Evolutionary conservation across 2,888 invertebrate species (phyloP), one percentile per base, ranked within the genome.

Genomic region (Corbicula japonica): DNA sequence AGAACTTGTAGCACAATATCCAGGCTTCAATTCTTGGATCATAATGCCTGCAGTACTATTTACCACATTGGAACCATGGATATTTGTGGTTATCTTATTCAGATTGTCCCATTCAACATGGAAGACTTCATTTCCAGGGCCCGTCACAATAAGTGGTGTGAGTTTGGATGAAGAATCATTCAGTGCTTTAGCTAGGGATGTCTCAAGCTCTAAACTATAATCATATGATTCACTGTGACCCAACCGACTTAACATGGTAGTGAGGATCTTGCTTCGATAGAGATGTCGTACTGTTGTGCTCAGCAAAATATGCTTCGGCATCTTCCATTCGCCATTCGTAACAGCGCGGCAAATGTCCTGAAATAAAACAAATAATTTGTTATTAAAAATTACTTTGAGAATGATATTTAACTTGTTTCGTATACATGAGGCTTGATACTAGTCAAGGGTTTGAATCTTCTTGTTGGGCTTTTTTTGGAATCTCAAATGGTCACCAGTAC

Each of bases 321-420:
- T 26, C 54, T 82, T 81, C 80, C 76, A 78, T 26, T 72, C 46
- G 10, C 79, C 80, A 68, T 75, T 69, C 32, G 76, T 79, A 18
- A 66, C 85, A 48, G 76, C 83, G n/a, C 81, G 48, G 58, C 83
- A 84, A 8, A 84, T 74, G 48, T 80, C 79, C 61, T 84, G 77
- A 1, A n/a, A n/a, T n/a, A n/a, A n/a, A n/a, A n/a, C n/a, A n/a
- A n/a, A n/a, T n/a, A n/a, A n/a, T n/a, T n/a, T n/a, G n/a, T n/a
- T n/a, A n/a, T n/a, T n/a, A n/a, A n/a, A n/a, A n/a, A n/a, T n/a
- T n/a, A n/a, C n/a, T n/a, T n/a, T n/a, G n/a, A n/a, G n/a, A n/a
- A n/a, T n/a, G n/a, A n/a, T n/a, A n/a, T n/a, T n/a, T n/a, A n/a
- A n/a, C n/a, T n/a, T n/a, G n/a, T n/a, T n/a, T n/a, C n/a, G n/a